phyloP scores from a whole-genome alignment of 1,140 invertebrate species.

The Drosophila bocqueti region DNA sequence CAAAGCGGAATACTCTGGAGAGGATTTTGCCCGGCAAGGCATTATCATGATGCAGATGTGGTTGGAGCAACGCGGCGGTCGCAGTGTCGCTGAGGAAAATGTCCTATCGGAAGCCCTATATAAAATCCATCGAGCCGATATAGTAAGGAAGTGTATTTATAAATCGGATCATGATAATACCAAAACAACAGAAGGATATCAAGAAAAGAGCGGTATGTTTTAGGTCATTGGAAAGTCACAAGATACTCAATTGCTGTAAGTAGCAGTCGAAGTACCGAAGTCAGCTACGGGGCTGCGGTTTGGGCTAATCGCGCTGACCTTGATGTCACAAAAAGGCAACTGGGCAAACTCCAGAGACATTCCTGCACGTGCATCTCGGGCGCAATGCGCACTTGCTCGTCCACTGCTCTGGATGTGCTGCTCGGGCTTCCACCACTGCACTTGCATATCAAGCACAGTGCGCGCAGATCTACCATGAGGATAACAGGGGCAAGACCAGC shows the following conservation, averaged over 20 bases:
- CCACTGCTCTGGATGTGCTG: too few species aligned
- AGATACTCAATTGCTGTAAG: background rate
- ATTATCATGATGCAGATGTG: slow-evolving; percentile 94
- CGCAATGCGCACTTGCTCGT: too few species aligned
- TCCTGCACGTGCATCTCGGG: too few species aligned
- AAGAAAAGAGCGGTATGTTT: slow-evolving; percentile 1
- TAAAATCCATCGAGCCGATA: slow-evolving; percentile 95
- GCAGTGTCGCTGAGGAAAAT: slow-evolving; percentile 87
- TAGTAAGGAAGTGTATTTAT: slow-evolving; percentile 90
- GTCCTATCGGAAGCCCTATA: slow-evolving; percentile 94
- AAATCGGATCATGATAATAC: slow-evolving; percentile 90
- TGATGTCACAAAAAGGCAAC: too few species aligned
- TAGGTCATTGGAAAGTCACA: too few species aligned
- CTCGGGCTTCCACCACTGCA: too few species aligned
- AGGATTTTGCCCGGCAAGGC: slow-evolving; percentile 93
- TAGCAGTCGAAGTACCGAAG: background rate
- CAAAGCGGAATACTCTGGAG: slow-evolving; percentile 90
- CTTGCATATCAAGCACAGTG: too few species aligned
- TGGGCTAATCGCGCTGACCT: too few species aligned
- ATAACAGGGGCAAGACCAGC: too few species aligned
- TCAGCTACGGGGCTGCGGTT: too few species aligned
- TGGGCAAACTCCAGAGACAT: too few species aligned
- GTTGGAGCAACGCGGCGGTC: slow-evolving; percentile 88
- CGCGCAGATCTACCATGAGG: too few species aligned
- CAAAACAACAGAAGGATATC: background rate